Percentiles rank a stretch among this genome's conserved stretches.
Conservation (phyloP, 2,113 vertebrate species). For the Grammomys surdaster region DNA sequence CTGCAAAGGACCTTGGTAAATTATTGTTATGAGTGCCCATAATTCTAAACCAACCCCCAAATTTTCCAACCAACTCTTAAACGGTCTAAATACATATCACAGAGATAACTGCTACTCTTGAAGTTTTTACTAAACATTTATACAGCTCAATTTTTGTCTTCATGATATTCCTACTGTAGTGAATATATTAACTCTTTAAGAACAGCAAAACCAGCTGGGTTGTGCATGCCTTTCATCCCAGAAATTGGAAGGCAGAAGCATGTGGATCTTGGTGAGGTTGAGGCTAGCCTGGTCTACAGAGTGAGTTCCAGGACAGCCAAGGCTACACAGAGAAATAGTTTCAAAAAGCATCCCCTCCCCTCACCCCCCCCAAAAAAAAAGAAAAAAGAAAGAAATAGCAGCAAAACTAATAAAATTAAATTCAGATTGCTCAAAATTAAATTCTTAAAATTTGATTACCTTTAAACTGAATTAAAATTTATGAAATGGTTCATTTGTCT, state of each 20-base stretch:
- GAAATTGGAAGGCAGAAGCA: not conserved
- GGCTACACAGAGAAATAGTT: not conserved
- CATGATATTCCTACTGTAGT: not conserved
- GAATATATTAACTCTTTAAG: not conserved
- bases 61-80: not conserved
- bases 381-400: not conserved
- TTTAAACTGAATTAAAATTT: constrained; percentile 36
- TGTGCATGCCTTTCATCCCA: not conserved
- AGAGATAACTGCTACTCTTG: not conserved
- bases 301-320: not conserved
- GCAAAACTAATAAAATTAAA: not conserved
- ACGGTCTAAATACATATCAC: not conserved
- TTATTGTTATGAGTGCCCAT: not conserved
- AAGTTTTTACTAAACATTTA: constrained; percentile 23
- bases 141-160: not conserved
- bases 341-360: not conserved
- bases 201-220: not conserved
- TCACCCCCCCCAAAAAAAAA: too few relatives aligned
- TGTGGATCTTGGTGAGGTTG: not conserved
- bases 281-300: not conserved
- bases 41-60: not conserved
- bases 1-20: not conserved
- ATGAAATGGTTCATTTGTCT: not conserved
- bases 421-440: not conserved
- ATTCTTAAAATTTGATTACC: not conserved